Base-by-base conservation (phyloP, 2,797 vertebrate species). In the Sebastes melanostomus region DNA sequence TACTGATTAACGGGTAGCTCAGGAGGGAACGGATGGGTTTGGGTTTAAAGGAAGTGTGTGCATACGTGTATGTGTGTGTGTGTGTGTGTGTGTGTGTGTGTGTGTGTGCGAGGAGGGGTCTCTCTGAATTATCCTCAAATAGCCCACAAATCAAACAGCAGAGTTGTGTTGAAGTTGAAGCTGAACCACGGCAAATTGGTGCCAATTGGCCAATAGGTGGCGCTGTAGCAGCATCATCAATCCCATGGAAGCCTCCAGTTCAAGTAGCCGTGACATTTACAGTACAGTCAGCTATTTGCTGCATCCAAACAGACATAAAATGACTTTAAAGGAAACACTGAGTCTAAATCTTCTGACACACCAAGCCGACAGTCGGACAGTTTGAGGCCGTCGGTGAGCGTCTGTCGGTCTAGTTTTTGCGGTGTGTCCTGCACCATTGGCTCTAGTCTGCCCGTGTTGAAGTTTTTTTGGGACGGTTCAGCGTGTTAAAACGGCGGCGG, bases 1-100 rank as follows among this genome's bases (percentile, higher is more conserved):
- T 71, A 79, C 71, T 79, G 71, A 83, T 81, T 70, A 84, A 76
- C 20, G 20, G 61, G 72, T 1, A 13, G 13, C 55, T 77, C 42
- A 42, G 73, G 67, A 71, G 63, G 76, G 50, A 18, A 27, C 3
- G 13, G 16, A 30, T 18, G 61, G 60, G 36, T 20, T 24, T 56
- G 18, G 52, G 56, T 81, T 54, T 74, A 58, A 6, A 22, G 18
- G 30, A n/a, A 13, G 9, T 59, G 70, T 67, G 54, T 77, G 46
- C 32, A 32, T 14, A 63, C 34, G 36, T 54, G 74, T 65, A 22
- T 59, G 74, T 63, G 54, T 77, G 46, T 59, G 74, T 63, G 54
- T 77, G 46, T 36, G 29, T 59, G 56, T 59, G 56, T 46, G 65
- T 30, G 2, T 34, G 56, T 46, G 65, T 32, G 1, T 34, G 29